phyloP scores from a whole-genome alignment of 2,888 invertebrate genomes.

The Himalopsyche kuldschensis region DNA sequence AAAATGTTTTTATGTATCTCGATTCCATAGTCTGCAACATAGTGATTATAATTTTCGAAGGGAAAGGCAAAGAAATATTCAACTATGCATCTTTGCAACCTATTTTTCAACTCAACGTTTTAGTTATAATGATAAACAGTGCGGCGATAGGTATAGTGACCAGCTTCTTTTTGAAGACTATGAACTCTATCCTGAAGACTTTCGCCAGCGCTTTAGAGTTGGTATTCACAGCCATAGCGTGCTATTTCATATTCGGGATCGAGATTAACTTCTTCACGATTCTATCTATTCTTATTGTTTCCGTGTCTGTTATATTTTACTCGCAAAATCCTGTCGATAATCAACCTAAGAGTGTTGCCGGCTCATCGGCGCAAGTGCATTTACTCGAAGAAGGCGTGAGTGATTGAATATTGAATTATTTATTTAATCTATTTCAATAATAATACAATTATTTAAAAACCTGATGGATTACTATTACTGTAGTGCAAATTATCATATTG shows the following conservation, averaged over 20 bases:
- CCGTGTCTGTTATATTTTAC: constrained; percentile 82
- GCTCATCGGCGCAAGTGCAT: constrained; percentile 15
- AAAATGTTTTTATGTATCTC: constrained; percentile 94
- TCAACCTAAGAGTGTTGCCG: constrained; percentile 38
- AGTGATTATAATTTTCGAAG: constrained; percentile 68
- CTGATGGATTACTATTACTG: too few relatives aligned
- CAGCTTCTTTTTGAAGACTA: constrained; percentile 87
- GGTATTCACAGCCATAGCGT: constrained; percentile 85
- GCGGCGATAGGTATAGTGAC: constrained; percentile 91
- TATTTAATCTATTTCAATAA: background rate
- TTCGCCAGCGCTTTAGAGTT: constrained; percentile 93
- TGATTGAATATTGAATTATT: background rate
- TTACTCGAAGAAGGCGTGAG: constrained; percentile 22
- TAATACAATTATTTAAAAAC: too few relatives aligned
- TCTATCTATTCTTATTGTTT: constrained; percentile 79
- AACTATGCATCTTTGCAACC: constrained; percentile 57
- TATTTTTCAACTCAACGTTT: constrained; percentile 68
- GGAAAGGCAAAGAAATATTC: constrained; percentile 66
- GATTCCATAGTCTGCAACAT: constrained; percentile 92
- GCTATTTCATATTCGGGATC: constrained; percentile 83
- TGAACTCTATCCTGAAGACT: constrained; percentile 94
- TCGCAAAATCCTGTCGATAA: constrained; percentile 85
- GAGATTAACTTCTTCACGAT: constrained; percentile 81
- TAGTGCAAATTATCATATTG: too few relatives aligned
- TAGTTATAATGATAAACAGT: constrained; percentile 85